These are phyloP conservation scores for Calcarius lapponicus DNA, from an alignment of 2,797 vertebrate species.

Conservation along the genomic window DNA sequence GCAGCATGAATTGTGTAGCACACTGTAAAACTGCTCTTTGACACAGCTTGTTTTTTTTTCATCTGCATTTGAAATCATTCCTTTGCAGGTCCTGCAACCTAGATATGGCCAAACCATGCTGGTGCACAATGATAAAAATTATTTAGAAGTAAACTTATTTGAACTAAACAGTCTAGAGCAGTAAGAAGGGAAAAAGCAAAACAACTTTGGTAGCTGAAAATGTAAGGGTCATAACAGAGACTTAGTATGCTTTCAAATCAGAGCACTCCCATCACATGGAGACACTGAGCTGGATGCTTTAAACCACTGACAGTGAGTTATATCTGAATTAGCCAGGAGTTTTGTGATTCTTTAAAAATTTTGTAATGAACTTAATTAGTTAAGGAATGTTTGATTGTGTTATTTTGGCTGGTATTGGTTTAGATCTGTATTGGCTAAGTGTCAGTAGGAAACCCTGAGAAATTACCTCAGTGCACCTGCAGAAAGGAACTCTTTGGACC, in stretches of 20 bases:
- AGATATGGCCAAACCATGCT: not conserved
- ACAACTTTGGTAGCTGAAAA: not conserved
- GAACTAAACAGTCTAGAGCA: not conserved
- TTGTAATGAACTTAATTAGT: not conserved
- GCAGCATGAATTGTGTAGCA: not conserved
- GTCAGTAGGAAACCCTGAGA: not conserved
- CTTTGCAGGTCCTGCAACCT: not conserved
- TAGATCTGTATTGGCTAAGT: not conserved
- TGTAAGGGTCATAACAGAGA: accelerated
- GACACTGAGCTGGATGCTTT: not conserved
- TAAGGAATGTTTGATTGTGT: accelerated
- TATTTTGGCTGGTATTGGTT: not conserved
- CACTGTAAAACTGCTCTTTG: not conserved
- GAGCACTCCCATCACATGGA: not conserved
- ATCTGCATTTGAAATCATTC: not conserved
- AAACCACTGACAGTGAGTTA: not conserved
- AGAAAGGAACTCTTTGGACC: not conserved
- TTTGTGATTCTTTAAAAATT: not conserved
- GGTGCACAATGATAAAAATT: not conserved
- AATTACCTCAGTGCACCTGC: not conserved
- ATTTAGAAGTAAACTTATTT: not conserved
- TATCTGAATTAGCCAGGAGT: not conserved
- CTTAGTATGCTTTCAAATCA: accelerated
- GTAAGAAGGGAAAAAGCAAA: not conserved
- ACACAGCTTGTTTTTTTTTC: not conserved